phyloP scores from a whole-genome alignment of 2,888 invertebrate species.

The Eupithecia centaureata region DNA sequence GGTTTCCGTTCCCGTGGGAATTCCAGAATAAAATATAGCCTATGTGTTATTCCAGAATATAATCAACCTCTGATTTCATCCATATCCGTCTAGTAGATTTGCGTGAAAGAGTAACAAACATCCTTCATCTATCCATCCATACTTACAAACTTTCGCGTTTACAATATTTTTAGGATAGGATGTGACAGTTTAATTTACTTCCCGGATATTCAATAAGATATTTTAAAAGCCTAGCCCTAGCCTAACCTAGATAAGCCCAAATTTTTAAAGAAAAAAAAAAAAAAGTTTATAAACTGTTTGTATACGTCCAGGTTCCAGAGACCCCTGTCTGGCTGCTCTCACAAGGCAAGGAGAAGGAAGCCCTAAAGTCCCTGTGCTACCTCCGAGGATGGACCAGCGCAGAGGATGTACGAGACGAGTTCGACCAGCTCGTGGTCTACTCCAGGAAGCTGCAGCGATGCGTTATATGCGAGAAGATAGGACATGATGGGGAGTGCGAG shows the following conservation, averaged over 20 bases:
- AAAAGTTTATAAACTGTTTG: too few relatives aligned
- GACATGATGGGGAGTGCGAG: constrained; percentile 54
- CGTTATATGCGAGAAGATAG: constrained; percentile 65
- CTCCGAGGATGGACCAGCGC: constrained; percentile 82
- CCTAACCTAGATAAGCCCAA: too few relatives aligned
- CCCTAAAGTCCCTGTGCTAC: constrained; percentile 79
- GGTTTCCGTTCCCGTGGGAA: too few relatives aligned
- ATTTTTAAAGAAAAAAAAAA: too few relatives aligned
- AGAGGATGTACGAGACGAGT: constrained; percentile 76
- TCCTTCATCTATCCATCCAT: too few relatives aligned
- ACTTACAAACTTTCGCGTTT: too few relatives aligned
- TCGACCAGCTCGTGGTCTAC: constrained; percentile 68
- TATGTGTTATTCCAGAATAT: too few relatives aligned
- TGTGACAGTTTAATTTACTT: not conserved
- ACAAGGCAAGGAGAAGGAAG: constrained; percentile 77
- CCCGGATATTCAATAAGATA: not conserved
- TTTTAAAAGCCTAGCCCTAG: not conserved
- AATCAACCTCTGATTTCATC: too few relatives aligned
- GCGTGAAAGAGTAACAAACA: too few relatives aligned
- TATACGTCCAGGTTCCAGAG: constrained; percentile 74
- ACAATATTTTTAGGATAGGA: too few relatives aligned
- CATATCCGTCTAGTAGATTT: too few relatives aligned
- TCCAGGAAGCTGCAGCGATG: constrained; percentile 66
- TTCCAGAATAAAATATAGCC: too few relatives aligned
- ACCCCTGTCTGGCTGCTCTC: constrained; percentile 84